Conservation (phyloP, 2,797 vertebrate genomes). For the Alouatta caraya region DNA sequence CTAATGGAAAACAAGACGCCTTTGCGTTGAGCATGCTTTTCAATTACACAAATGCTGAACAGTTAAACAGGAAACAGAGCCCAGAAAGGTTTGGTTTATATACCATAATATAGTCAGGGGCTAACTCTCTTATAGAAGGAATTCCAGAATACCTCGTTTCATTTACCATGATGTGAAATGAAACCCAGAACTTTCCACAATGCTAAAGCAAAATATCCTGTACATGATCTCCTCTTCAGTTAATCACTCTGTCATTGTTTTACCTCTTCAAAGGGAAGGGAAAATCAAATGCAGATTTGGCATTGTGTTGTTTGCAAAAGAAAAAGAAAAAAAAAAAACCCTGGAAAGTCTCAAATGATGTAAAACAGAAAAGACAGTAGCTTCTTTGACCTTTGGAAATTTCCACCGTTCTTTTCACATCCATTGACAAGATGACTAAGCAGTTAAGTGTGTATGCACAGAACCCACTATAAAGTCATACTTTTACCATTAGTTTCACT, state of each 20-base stretch:
- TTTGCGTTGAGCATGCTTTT: neutral
- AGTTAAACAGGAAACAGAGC: constrained; percentile 15
- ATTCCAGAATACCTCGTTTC: neutral
- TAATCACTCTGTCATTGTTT: constrained; percentile 69
- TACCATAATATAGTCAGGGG: neutral
- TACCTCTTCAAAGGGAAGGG: constrained; percentile 70
- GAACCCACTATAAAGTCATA: constrained; percentile 61
- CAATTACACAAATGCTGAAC: neutral
- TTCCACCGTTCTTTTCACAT: constrained; percentile 72
- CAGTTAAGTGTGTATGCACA: constrained; percentile 55
- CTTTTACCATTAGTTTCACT: constrained; percentile 59
- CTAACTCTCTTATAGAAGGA: neutral
- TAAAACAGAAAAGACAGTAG: constrained; percentile 81
- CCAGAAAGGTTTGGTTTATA: neutral
- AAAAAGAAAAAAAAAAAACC: neutral
- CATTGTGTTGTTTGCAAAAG: constrained; percentile 71
- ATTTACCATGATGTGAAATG: constrained; percentile 59
- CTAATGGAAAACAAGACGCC: neutral
- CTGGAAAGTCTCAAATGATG: constrained; percentile 79
- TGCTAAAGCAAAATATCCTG: constrained; percentile 44
- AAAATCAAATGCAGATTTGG: constrained; percentile 73
- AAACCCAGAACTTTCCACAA: constrained; percentile 62
- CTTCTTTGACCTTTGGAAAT: constrained; percentile 83
- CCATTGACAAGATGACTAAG: constrained; percentile 76
- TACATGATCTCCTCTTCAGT: constrained; percentile 69